Conservation (phyloP, 2,888 invertebrate species). For the Sarcophaga variegata region DNA sequence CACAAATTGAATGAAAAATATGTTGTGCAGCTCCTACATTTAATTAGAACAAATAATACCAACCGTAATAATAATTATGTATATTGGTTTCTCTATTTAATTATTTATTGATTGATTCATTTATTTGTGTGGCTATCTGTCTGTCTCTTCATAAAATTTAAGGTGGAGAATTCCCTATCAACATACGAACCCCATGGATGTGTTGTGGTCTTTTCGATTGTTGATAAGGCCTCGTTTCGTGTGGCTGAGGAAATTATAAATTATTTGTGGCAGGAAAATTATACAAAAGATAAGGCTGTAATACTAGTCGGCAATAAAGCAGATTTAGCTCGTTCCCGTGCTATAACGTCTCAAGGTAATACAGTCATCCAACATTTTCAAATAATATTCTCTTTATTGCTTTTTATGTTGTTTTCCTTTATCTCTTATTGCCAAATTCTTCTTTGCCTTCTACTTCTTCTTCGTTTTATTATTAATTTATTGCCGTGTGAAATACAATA, state of each 20-base stretch:
- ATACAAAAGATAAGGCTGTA: constrained; percentile 91
- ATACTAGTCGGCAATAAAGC: constrained; percentile 97
- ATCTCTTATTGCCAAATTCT: too few species aligned
- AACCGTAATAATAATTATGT: too few species aligned
- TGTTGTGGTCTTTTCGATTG: constrained; percentile 95
- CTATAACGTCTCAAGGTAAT: constrained; percentile 91
- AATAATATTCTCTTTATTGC: too few species aligned
- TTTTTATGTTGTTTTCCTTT: too few species aligned
- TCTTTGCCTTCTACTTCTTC: too few species aligned
- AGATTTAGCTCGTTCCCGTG: constrained; percentile 93
- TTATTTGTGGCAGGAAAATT: constrained; percentile 92
- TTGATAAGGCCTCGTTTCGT: constrained; percentile 91
- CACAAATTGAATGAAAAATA: background rate
- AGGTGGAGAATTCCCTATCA: constrained; percentile 94
- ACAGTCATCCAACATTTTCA: background rate
- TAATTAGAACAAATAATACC: background rate
- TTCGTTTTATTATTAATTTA: too few species aligned
- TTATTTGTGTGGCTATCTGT: background rate
- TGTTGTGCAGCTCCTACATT: background rate
- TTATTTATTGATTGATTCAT: background rate
- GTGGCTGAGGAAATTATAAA: constrained; percentile 92
- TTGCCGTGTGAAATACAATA: too few species aligned
- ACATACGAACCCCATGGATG: constrained; percentile 97
- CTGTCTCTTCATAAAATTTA: constrained; percentile 15
- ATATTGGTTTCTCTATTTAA: background rate